These are phyloP conservation scores for Tipula helvola DNA, from an alignment of 2,888 invertebrate genomes.

Conservation along the genomic window DNA sequence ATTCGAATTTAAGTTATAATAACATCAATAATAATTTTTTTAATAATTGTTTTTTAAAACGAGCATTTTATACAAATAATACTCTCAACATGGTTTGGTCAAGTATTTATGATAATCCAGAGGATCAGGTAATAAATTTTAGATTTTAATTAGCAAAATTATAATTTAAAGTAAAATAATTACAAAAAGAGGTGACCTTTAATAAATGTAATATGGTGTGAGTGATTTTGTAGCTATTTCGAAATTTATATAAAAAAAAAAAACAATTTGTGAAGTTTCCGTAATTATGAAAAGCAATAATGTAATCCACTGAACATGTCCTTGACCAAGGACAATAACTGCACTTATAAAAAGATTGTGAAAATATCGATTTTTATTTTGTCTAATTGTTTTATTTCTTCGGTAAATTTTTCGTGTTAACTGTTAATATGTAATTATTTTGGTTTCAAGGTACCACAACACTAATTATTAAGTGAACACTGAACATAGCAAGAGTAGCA, in stretches of 20 bases:
- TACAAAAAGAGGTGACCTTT: not conserved
- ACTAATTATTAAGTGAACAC: not conserved
- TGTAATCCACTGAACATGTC: not conserved
- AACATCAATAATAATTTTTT: not conserved
- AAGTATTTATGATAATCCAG: not conserved
- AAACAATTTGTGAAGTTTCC: not conserved
- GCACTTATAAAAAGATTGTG: not conserved
- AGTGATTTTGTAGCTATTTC: not conserved
- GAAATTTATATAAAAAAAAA: not conserved
- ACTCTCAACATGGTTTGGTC: not conserved
- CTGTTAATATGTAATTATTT: not conserved
- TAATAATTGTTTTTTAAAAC: not conserved
- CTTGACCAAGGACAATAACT: constrained; percentile 9
- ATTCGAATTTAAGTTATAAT: not conserved
- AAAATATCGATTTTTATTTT: not conserved
- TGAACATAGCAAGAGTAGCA: not conserved
- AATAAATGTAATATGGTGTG: not conserved
- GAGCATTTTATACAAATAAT: not conserved
- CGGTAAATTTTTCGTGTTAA: not conserved
- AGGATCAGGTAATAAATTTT: not conserved
- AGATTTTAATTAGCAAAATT: not conserved
- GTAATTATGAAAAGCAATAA: not conserved
- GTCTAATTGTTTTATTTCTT: not conserved
- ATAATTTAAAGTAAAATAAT: not conserved
- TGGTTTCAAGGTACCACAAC: not conserved